Conservation (phyloP, 2,113 vertebrate species). For the Cranoglanis bouderius region DNA sequence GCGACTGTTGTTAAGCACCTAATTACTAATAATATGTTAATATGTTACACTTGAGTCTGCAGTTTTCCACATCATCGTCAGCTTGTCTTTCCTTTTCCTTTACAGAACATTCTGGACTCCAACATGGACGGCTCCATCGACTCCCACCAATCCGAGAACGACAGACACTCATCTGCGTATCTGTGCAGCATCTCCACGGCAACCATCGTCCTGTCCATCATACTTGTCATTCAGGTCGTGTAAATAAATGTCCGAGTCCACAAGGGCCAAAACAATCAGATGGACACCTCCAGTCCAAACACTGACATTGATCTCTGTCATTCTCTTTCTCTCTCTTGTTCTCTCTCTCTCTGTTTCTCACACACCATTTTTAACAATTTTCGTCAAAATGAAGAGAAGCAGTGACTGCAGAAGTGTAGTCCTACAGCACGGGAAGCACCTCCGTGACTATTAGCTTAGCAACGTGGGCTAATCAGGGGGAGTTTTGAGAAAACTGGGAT, state of each 20-base stretch:
- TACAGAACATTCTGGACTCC: conserved; percentile 50
- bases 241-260: conserved; percentile 44
- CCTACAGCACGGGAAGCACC: neutral
- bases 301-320: conserved; percentile 43
- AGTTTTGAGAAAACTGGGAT: neutral
- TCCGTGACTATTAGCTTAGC: conserved; percentile 14
- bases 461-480: neutral
- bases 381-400: conserved; percentile 7
- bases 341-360: conserved; percentile 34
- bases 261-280: conserved; percentile 38
- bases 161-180: conserved; percentile 51
- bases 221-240: conserved; percentile 45
- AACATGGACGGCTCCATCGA: conserved; percentile 46
- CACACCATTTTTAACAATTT: conserved; percentile 41
- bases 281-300: conserved; percentile 42
- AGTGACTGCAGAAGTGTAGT: conserved; percentile 9
- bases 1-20: neutral
- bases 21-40: neutral
- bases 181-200: conserved; percentile 39
- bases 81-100: neutral
- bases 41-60: neutral
- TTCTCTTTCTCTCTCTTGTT: conserved; percentile 34
- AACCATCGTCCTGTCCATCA: conserved; percentile 34
- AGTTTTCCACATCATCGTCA: neutral
- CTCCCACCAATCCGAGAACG: conserved; percentile 52